These are phyloP conservation scores for Autographa gamma DNA, from an alignment of 2,888 invertebrate species.

Conservation along the genomic window DNA sequence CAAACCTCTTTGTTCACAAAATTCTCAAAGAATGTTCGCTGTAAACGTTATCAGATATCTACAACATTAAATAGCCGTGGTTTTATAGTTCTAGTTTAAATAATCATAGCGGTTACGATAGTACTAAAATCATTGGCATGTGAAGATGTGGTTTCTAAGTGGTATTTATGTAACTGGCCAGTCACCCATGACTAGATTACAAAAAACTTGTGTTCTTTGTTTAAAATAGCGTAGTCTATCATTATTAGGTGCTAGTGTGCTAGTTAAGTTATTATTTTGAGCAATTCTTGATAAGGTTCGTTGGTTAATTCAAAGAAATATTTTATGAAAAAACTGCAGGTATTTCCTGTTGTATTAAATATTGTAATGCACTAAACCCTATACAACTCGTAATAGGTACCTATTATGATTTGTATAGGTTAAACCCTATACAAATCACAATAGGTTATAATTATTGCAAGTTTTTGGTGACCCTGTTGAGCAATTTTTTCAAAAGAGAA, in stretches of 20 bases:
- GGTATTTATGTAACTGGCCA: constrained; percentile 60
- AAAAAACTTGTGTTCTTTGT: constrained; percentile 61
- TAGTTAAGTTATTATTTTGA: constrained; percentile 67
- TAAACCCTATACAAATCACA: too few species aligned
- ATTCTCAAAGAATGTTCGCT: constrained; percentile 49
- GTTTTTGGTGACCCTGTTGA: too few species aligned
- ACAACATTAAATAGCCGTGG: constrained; percentile 46
- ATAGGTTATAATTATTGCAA: too few species aligned
- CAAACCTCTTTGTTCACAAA: constrained; percentile 39
- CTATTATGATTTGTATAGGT: too few species aligned
- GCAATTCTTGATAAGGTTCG: constrained; percentile 41
- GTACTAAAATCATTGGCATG: constrained; percentile 65
- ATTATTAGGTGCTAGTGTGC: constrained; percentile 62
- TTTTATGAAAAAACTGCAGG: neutral
- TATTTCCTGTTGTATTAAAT: neutral
- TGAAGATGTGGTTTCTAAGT: constrained; percentile 59
- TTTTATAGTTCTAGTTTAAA: constrained; percentile 59
- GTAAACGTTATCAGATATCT: constrained; percentile 49
- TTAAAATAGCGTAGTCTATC: constrained; percentile 55
- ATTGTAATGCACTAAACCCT: neutral
- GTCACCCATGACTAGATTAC: constrained; percentile 64
- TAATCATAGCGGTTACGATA: constrained; percentile 56
- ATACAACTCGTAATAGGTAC: too few species aligned
- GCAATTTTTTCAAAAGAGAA: too few species aligned
- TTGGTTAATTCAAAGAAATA: constrained; percentile 20